Base-by-base conservation (phyloP, 2,113 vertebrate genomes). In the Pterocles burchelli region DNA sequence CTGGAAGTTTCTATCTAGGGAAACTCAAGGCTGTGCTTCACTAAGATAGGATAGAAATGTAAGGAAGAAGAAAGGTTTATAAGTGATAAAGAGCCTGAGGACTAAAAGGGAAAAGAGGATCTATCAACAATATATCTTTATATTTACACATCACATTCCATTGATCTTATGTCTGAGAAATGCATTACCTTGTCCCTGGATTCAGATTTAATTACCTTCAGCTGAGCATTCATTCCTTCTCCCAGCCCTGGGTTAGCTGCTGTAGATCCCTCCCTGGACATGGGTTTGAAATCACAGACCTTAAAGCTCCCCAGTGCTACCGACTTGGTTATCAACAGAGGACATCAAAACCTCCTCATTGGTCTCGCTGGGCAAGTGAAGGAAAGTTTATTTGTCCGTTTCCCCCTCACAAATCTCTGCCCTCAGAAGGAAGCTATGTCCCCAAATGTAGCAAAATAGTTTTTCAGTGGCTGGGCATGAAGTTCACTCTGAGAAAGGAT, bases 71-170 rank as follows among this genome's bases (percentile, higher is more conserved):
- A 80, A 81, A 29, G 10, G 10, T 63, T 80, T 83, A 20, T 76
- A 41, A 75, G 57, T 13, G 10, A 65, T 49, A 59, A 93, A 48
- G 49, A 74, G 24, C n/a, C 26, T 22, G 51, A 54, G 13, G 58
- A 75, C n/a, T 48, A 86, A 95, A 91, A 87, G 61, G 74, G 76
- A 93, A 85, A 48, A 77, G n/a, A 72, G 43, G 34, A 46, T 90
- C 81, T 88, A 58, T 62, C 46, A 87, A 31, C 25, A 63, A 17
- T 33, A 41, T 36, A 6, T 45, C 16, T 14, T 71, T 67, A 10
- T 31, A 46, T 75, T 78, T 68, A 22, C 10, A 77, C 7, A 45
- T 20, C 16, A 13, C 5, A 70, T 67, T 21, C 83, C 34, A 73
- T 12, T 31, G 34, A 67, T 48, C 46, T 65, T 6, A 14, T 3